Conservation (phyloP, 2,797 vertebrate species). For the Silurus aristotelis region DNA sequence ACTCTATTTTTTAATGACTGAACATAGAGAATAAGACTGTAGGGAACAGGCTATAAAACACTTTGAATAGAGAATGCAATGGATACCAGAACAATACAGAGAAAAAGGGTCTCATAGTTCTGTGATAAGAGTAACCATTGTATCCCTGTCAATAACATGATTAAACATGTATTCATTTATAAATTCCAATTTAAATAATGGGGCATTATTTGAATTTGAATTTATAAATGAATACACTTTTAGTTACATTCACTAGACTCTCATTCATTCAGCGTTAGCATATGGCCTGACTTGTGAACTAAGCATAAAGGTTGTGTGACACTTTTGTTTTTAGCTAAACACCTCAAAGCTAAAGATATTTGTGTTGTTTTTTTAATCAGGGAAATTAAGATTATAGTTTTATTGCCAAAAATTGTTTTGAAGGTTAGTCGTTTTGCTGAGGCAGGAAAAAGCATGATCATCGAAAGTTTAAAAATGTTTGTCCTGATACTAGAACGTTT, state of each 20-base stretch:
- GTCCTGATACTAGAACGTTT: neutral
- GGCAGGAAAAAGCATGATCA: neutral
- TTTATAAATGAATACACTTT: no score
- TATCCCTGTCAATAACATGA: neutral
- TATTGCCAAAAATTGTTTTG: neutral
- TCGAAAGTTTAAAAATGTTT: neutral
- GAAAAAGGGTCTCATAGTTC: neutral
- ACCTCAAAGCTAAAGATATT: neutral
- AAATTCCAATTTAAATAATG: neutral
- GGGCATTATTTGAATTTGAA: no score
- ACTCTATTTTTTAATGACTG: neutral
- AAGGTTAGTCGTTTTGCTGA: neutral
- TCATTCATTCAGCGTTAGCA: conserved; percentile 5
- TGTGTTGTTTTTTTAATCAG: neutral
- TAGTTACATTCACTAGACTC: neutral
- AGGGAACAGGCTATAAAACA: neutral
- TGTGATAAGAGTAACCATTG: neutral
- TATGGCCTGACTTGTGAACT: neutral
- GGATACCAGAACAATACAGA: neutral
- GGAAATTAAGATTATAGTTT: neutral
- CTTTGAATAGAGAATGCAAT: neutral
- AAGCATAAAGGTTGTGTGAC: neutral
- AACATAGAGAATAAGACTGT: neutral
- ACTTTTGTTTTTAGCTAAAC: neutral
- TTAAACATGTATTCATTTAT: neutral